Percentiles rank a stretch among this genome's conserved stretches.
Conservation (phyloP, 1,140 invertebrate species). For the Calephelis nemesis region DNA sequence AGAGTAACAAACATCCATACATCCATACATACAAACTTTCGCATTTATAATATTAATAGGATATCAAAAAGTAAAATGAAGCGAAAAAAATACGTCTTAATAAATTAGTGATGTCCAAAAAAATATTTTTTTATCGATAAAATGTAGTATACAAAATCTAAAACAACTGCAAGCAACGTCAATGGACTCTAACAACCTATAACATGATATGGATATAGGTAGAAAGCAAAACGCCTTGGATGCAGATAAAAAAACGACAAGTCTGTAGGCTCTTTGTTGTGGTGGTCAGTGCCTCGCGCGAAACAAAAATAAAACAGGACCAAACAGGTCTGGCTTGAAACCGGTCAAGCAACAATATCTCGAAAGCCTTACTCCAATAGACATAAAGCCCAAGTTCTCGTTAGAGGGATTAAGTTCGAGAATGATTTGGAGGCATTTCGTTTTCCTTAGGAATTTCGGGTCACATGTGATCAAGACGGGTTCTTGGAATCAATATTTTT, state of each 20-base stretch:
- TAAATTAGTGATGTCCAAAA: too few species aligned
- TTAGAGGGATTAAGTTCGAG: conserved; percentile 21
- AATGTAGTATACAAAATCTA: too few species aligned
- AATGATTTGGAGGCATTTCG: conserved; percentile 71
- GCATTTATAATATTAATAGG: too few species aligned
- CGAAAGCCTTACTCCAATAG: conserved; percentile 21
- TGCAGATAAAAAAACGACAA: conserved; percentile 50
- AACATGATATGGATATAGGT: conserved; percentile 10
- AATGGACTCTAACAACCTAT: not conserved
- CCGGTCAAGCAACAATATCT: conserved; percentile 51
- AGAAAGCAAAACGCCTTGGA: conserved; percentile 35
- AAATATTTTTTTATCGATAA: too few species aligned
- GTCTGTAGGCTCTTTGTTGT: conserved; percentile 69
- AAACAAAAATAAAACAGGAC: conserved; percentile 71
- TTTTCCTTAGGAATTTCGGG: conserved; percentile 74
- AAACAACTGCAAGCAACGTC: too few species aligned
- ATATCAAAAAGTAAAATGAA: too few species aligned
- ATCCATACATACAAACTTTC: too few species aligned
- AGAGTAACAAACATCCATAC: too few species aligned
- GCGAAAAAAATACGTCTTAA: not conserved
- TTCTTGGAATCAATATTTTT: conserved; percentile 42
- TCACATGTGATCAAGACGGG: conserved; percentile 43
- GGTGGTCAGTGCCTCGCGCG: conserved; percentile 74
- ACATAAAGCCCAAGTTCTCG: not conserved
- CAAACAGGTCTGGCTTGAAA: conserved; percentile 58